Base-by-base conservation (phyloP, 2,888 invertebrate species). In the Hyppa rectilinea region DNA sequence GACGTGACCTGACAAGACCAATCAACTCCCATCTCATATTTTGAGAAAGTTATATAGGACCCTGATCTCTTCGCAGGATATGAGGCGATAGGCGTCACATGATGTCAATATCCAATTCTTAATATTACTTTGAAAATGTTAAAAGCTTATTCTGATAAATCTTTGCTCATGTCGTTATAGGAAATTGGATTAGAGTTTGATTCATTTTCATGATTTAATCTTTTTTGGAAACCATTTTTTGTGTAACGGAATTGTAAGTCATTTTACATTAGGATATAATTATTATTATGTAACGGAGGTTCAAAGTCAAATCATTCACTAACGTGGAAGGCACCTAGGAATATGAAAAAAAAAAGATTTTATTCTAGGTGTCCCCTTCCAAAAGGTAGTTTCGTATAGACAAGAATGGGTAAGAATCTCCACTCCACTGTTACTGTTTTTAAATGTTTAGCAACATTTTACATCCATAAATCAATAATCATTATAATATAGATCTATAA, bases 81-180 rank as follows among this genome's bases (percentile, higher is more conserved):
- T 82, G 68, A 78, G 65, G 3, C 26, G 78, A 82, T 78, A 78
- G 43, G 38, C 60, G 56, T 47, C 68, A 73, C 26, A 26, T 72
- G 55, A 82, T 49, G 78, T 78, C 79, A 70, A 78, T 69, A 63
- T 82, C 62, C 40, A 73, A 81, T 52, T 73, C 82, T 70, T 70
- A 81, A 73, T 80, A 78, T 74, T 74, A 75, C 82, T 74, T 74
- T 67, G 66, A 74, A 70, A 80, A 80, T 71, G 60, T 78, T 66
- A 82, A 74, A 68, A 63, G 61, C 58, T 49, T 12, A n/a, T 73
- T 74, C 53, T 52, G 74, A 82, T 80, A 65, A 78, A 82, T 78
- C 70, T 62, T 62, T 58, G 53, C 52, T 62, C 62, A 59, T 78
- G 79, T 82, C 80, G 45, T 59, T 78, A 68, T 65, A 58, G 82